Conservation (phyloP, 2,888 invertebrate genomes). For the Andrena chrysosceles region DNA sequence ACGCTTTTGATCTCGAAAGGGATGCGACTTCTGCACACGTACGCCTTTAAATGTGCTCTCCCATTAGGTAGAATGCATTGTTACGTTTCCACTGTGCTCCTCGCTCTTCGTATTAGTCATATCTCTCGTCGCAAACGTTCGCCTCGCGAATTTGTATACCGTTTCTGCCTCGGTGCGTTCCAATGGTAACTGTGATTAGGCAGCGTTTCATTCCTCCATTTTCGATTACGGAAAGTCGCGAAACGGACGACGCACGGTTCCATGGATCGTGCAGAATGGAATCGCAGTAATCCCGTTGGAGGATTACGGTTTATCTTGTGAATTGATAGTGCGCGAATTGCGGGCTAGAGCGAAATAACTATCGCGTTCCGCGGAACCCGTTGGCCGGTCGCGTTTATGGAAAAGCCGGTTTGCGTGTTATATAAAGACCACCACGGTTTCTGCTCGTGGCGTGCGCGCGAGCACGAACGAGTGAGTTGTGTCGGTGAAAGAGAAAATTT, state of each 20-base stretch:
- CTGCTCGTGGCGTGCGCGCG: slow-evolving; percentile 22
- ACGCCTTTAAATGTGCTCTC: slow-evolving; percentile 10
- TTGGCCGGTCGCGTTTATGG: slow-evolving; percentile 52
- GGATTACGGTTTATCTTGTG: slow-evolving; percentile 8
- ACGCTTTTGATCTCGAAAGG: slow-evolving; percentile 40
- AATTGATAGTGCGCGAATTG: slow-evolving; percentile 15
- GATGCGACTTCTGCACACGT: slow-evolving; percentile 7
- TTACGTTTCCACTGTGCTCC: not conserved
- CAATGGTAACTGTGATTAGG: slow-evolving; percentile 1
- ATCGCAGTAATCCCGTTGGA: not conserved
- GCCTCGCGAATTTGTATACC: not conserved
- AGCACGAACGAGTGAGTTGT: slow-evolving; percentile 8
- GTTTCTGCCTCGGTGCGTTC: not conserved
- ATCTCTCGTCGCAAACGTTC: slow-evolving; percentile 11
- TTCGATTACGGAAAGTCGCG: not conserved
- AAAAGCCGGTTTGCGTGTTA: slow-evolving; percentile 57
- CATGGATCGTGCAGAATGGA: too few species aligned
- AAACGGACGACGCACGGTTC: not conserved
- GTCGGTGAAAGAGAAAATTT: slow-evolving; percentile 55
- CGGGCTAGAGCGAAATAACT: slow-evolving; percentile 21
- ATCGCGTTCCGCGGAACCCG: slow-evolving; percentile 34
- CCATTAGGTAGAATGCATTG: not conserved
- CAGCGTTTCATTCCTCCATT: not conserved
- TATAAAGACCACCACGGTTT: slow-evolving; percentile 46
- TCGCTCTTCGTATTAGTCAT: not conserved